Base-by-base conservation (phyloP, 2,113 vertebrate species). In the Percina caprodes region DNA sequence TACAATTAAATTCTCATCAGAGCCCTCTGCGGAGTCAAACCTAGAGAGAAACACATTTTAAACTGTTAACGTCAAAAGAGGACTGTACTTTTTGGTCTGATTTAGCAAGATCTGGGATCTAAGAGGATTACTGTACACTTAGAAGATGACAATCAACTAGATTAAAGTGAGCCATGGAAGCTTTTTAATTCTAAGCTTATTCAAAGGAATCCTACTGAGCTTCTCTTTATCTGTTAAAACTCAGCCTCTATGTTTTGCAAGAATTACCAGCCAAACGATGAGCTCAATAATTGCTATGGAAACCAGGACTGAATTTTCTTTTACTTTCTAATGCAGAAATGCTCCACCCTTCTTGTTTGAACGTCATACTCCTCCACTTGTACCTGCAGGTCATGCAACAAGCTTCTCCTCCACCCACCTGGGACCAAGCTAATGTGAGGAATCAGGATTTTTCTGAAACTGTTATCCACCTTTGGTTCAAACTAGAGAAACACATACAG, bases 1-100 rank as follows among this genome's bases (percentile, higher is more conserved):
- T 82, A 60, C 62, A 83, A 90, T 89, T 78, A 66, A 91, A 84
- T 59, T 86, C 85, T 80, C 74, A 87, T 84, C 82, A 76, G 69
- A 88, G 63, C 39, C 26, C 60, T 74, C 48, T 18, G 70, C 80
- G 68, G 61, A 83, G 74, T 81, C 62, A 33, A 67, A 76, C 45
- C n/a, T 23, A 11, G 7, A 59, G 61, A 75, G 51, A 46, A 78
- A 80, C 71, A 51, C 5, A 30, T 48, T 71, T 60, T 26, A 77
- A 63, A 69, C 46, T 75, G 73, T 30, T 51, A 6, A 35, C 58
- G 33, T 72, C 80, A 52, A 35, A 79, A 83, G 35, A 81, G 30
- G 45, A 60, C 23, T 46, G 14, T 19, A 76, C 61, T 65, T 78
- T 74, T 63, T 35, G 42, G 69, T 76, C 70, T 85, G 55, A 71